A percentile compares a stretch with the other conserved stretches of the same genome.
Conservation (phyloP, 2,113 vertebrate species). For the Malaclemys terrapin region DNA sequence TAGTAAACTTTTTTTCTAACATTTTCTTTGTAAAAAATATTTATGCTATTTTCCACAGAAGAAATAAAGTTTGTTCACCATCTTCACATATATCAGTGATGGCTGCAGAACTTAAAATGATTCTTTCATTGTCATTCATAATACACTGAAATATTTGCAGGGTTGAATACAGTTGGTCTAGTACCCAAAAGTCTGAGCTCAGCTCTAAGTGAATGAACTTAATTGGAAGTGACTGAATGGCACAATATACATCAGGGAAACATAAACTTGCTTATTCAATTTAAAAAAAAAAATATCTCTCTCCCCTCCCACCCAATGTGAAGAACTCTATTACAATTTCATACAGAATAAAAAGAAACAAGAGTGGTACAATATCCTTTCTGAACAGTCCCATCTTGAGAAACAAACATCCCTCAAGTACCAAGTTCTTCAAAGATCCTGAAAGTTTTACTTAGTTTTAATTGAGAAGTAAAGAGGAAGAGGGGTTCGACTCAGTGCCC, state of each 20-base stretch:
- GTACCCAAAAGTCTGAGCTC: background rate
- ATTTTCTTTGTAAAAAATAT: slow-evolving; percentile 48
- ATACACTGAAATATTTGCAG: background rate
- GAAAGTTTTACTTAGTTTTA: background rate
- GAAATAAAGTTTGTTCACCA: background rate
- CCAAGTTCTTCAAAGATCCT: background rate
- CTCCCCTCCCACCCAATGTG: background rate
- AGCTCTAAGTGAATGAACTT: background rate
- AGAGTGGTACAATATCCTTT: background rate
- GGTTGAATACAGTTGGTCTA: background rate
- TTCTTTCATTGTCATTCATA: background rate
- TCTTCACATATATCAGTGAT: slow-evolving; percentile 25
- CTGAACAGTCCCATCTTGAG: background rate
- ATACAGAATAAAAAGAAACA: background rate
- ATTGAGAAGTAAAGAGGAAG: background rate
- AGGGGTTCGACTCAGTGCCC: background rate
- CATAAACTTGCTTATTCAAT: background rate
- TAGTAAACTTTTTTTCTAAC: background rate
- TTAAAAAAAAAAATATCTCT: background rate
- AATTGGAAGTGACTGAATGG: background rate
- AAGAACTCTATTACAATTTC: background rate
- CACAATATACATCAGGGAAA: background rate
- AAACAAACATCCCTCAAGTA: background rate
- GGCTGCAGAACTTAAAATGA: slow-evolving; percentile 31
- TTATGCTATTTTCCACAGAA: background rate